phyloP scores from a whole-genome alignment of 2,113 vertebrate species.

The Xenus cinereus region DNA sequence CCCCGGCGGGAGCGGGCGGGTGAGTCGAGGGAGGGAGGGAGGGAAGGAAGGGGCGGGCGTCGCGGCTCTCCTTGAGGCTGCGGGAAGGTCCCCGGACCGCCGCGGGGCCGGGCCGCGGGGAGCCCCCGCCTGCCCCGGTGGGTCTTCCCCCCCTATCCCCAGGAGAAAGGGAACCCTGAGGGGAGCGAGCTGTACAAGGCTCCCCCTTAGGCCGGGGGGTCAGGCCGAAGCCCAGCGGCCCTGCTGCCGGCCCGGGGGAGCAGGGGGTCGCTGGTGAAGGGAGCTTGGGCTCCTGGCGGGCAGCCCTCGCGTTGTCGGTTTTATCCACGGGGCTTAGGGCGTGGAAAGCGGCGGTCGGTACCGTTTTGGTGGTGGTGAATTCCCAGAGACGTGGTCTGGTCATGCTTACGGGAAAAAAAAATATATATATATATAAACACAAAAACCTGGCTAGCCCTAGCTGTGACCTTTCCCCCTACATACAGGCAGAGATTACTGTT shows the following conservation, averaged over 20 bases:
- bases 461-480: background rate
- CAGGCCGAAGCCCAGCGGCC: background rate
- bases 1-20: background rate
- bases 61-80: background rate
- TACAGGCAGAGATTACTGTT: background rate
- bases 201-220: background rate
- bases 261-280: background rate
- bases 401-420: background rate
- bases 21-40: background rate
- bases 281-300: background rate
- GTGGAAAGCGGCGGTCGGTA: background rate
- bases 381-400: background rate
- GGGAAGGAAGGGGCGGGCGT: background rate
- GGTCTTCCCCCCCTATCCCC: too few relatives aligned
- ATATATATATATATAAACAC: too few relatives aligned
- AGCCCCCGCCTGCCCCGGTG: background rate
- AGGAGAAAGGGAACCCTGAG: rapidly evolving
- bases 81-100: background rate
- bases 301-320: rapidly evolving
- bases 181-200: too few relatives aligned
- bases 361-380: background rate
- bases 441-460: background rate
- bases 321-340: rapidly evolving
- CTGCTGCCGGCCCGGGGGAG: background rate
- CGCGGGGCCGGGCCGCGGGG: too few relatives aligned